These are phyloP conservation scores for Acrossocheilus fasciatus DNA, from an alignment of 2,797 vertebrate species.

Conservation along the genomic window DNA sequence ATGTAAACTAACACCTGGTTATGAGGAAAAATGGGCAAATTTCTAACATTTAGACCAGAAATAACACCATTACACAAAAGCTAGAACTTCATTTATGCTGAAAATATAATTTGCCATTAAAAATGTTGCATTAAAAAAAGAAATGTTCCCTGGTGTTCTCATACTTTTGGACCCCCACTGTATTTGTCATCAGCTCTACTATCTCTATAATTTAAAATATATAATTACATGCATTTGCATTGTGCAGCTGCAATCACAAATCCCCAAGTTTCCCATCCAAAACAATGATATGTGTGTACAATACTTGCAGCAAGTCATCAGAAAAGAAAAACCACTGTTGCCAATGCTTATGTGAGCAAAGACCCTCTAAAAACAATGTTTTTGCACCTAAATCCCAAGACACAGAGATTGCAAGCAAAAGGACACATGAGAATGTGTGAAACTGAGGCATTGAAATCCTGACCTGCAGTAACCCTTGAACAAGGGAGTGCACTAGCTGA, in stretches of 20 bases:
- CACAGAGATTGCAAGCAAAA: background rate
- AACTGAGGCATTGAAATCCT: conserved; percentile 33
- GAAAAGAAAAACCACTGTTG: background rate
- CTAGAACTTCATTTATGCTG: background rate
- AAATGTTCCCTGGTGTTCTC: conserved; percentile 4
- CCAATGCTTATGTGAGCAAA: background rate
- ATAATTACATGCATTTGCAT: conserved; percentile 6
- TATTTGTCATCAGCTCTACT: conserved; percentile 23
- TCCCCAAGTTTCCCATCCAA: conserved; percentile 7
- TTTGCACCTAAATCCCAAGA: background rate
- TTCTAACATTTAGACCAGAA: background rate
- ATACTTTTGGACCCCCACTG: conserved; percentile 11
- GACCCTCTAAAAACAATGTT: background rate
- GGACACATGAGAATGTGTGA: conserved; percentile 28
- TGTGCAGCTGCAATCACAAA: conserved; percentile 17
- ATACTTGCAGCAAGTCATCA: background rate
- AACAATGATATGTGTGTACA: background rate
- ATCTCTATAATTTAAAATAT: conserved; percentile 25
- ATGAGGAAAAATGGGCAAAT: background rate
- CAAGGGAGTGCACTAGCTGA: conserved; percentile 50
- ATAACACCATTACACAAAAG: conserved; percentile 1
- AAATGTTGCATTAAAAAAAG: conserved; percentile 16
- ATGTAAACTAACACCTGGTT: background rate
- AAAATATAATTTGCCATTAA: conserved; percentile 3
- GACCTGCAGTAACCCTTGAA: conserved; percentile 48